These are phyloP conservation scores for Cercocebus atys DNA, from an alignment of 2,113 vertebrate genomes.

Conservation along the genomic window DNA sequence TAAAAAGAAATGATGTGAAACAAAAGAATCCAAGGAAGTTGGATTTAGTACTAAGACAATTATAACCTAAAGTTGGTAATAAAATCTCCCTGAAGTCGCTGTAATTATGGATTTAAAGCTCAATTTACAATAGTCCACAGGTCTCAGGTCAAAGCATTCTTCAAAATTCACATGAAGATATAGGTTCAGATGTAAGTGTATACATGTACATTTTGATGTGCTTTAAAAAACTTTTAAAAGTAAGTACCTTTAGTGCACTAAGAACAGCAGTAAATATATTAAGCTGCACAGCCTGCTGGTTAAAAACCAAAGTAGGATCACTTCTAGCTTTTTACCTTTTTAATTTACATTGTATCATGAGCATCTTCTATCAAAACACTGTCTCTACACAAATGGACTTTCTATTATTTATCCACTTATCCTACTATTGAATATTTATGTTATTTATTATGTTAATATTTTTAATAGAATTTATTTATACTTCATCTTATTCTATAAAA, in stretches of 20 bases:
- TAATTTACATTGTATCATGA: background rate
- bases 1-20: background rate
- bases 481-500: background rate
- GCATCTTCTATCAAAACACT: background rate
- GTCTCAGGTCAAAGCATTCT: background rate
- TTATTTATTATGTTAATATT: background rate
- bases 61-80: conserved; percentile 1
- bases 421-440: background rate
- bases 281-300: conserved; percentile 96
- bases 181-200: background rate
- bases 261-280: conserved; percentile 99
- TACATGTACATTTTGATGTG: background rate
- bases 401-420: background rate
- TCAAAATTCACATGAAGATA: background rate
- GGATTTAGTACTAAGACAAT: background rate
- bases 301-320: background rate
- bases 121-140: background rate
- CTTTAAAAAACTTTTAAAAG: conserved; percentile 2
- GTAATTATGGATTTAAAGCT: background rate
- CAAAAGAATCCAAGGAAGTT: background rate
- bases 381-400: background rate
- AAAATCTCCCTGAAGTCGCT: background rate
- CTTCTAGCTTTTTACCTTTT: background rate
- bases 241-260: conserved; percentile 95
- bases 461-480: conserved; percentile 4